These are phyloP conservation scores for Peromyscus leucopus DNA, from an alignment of 2,113 vertebrate genomes.

Conservation along the genomic window DNA sequence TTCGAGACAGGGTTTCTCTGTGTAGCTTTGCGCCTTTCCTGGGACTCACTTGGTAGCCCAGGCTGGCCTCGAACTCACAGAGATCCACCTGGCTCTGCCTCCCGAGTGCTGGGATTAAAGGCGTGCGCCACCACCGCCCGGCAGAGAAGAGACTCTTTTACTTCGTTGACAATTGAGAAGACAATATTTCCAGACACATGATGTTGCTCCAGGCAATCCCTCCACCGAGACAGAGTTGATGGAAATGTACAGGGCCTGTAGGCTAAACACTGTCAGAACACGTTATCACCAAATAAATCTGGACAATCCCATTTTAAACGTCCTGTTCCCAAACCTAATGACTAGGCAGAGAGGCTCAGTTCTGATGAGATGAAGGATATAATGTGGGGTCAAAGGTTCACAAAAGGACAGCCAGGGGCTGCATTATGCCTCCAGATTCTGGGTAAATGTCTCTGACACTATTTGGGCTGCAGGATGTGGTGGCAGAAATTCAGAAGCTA, in stretches of 20 bases:
- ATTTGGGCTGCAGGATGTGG: background rate
- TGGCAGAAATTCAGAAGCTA: slow-evolving; percentile 20
- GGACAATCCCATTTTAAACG: slow-evolving; percentile 66
- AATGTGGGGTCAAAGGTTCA: slow-evolving; percentile 39
- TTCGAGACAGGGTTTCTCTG: too few species aligned
- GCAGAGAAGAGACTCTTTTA: slow-evolving; percentile 65
- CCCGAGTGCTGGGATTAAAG: too few species aligned
- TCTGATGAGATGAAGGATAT: slow-evolving; percentile 9
- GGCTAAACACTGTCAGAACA: slow-evolving; percentile 76
- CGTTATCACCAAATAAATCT: slow-evolving; percentile 71
- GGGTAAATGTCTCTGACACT: background rate
- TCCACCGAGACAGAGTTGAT: slow-evolving; percentile 53
- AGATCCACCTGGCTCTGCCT: too few species aligned
- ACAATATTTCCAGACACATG: slow-evolving; percentile 71
- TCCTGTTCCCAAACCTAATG: slow-evolving; percentile 55
- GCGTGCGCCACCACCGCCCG: too few species aligned
- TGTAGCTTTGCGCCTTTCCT: too few species aligned
- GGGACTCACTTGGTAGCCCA: too few species aligned
- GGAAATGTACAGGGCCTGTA: slow-evolving; percentile 68
- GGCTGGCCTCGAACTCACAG: too few species aligned
- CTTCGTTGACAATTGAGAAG: slow-evolving; percentile 60
- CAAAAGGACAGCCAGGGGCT: slow-evolving; percentile 39
- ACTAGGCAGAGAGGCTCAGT: slow-evolving; percentile 57
- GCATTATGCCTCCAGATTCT: background rate
- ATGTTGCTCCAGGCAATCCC: slow-evolving; percentile 61